Base-by-base conservation (phyloP, 2,888 invertebrate species). In the Polydrusus cervinus region DNA sequence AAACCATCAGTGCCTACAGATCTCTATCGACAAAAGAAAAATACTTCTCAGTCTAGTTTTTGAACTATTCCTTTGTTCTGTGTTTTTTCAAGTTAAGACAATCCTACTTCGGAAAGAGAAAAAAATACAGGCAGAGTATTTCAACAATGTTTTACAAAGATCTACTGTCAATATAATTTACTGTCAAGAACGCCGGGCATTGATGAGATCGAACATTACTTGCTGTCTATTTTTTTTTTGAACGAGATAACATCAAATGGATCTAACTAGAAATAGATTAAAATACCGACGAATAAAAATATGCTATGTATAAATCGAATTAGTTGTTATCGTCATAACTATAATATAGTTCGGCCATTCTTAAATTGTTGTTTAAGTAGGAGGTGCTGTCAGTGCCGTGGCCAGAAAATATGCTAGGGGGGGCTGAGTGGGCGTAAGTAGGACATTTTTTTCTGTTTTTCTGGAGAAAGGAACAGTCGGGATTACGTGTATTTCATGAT, bases 261-360 rank as follows among this genome's bases (percentile, higher is more conserved):
- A 51, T 51, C 20, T 51, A 51, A 51, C 51, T 3, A 51, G 51
- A 25, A 51, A 51, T 11, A 51, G 51, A 51, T 51, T 51, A 51
- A 51, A 51, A 51, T 51, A 20, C 51, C 51, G 13, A 51, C 20
- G 51, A 20, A 20, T 51, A 20, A 51, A 18, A 51, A 51, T 20
- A 20, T 20, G 3, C 16, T 49, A 3, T 1, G 34, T 34, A 34
- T 51, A 20, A 51, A 51, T 51, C 51, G 51, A 51, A 11, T 49
- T 49, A 16, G 49, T 45, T n/a, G 10, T 45, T 45, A 11, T 40
- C 10, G 40, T 40, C 11, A 8, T 40, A 40, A 40, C 11, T 40
- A 25, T 25, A 25, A 25, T 25, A 25, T 25, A 25, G 25, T 25
- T 25, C 25, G 25, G 25, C 5, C 25, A 3, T 25, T 3, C 25